Evolutionary conservation across 2,888 invertebrate genomes (phyloP).

Genomic region (Boloria selene): DNA sequence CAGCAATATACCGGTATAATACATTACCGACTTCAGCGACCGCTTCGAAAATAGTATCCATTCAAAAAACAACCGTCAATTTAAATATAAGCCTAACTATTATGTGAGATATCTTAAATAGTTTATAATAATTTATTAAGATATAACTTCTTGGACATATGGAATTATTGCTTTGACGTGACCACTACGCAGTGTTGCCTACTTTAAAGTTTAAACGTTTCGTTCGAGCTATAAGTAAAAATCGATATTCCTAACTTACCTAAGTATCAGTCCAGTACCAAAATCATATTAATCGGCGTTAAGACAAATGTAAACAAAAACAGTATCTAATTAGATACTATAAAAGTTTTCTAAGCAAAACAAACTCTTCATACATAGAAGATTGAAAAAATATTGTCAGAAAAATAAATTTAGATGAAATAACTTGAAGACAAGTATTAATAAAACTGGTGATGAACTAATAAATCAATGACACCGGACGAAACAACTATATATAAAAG

Average conservation of each 20-base stretch:
- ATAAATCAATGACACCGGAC: neutral
- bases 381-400: too few relatives aligned
- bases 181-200: slow-evolving; percentile 8
- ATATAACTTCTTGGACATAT: slow-evolving; percentile 14
- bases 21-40: neutral
- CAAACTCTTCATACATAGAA: too few relatives aligned
- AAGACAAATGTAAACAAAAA: neutral
- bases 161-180: slow-evolving; percentile 16
- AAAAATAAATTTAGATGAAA: neutral
- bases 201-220: neutral
- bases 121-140: neutral
- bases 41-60: slow-evolving; percentile 8
- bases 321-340: neutral
- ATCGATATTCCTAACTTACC: neutral
- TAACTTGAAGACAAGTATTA: neutral
- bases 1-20: too few relatives aligned
- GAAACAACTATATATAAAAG: neutral
- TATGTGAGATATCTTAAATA: slow-evolving; percentile 11
- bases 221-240: slow-evolving; percentile 3
- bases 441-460: neutral
- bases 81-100: slow-evolving; percentile 11
- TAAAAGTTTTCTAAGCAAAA: neutral
- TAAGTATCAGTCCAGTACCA: neutral
- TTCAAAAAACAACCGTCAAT: slow-evolving; percentile 6
- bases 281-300: neutral